Evolutionary conservation across 2,113 vertebrate genomes (phyloP).

Genomic region (Tetrao urogallus): DNA sequence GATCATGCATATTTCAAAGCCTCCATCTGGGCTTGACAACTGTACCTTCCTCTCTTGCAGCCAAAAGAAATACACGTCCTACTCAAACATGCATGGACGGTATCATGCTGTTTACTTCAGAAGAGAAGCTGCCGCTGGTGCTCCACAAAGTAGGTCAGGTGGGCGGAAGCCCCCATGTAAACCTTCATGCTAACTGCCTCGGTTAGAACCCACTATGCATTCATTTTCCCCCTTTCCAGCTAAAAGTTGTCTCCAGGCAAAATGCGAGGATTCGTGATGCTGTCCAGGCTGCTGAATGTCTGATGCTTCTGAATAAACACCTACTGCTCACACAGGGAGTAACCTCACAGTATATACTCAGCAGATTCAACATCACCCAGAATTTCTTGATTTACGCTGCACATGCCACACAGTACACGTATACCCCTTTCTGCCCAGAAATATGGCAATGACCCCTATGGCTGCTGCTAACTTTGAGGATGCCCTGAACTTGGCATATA

Average conservation of each 20-base stretch:
- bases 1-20: conserved; percentile 79
- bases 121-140: conserved; percentile 50
- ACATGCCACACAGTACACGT: neutral
- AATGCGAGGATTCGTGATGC: neutral
- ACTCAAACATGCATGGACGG: conserved; percentile 69
- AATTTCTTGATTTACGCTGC: neutral
- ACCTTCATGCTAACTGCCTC: neutral
- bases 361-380: conserved; percentile 48
- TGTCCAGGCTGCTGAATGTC: conserved; percentile 31
- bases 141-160: conserved; percentile 56
- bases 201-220: conserved; percentile 6
- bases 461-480: neutral
- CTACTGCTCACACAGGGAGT: conserved; percentile 36
- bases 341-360: conserved; percentile 55
- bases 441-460: neutral
- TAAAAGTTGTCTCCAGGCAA: neutral
- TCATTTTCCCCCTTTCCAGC: neutral
- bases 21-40: conserved; percentile 83
- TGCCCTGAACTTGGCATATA: neutral
- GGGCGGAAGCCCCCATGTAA: conserved; percentile 41
- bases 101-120: conserved; percentile 56
- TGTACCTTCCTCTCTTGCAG: conserved; percentile 79
- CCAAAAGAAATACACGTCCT: conserved; percentile 77
- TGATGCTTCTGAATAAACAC: conserved; percentile 51
- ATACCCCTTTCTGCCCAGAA: conserved; percentile 40